A percentile compares a stretch with the other conserved stretches of the same genome.
phyloP scores from a whole-genome alignment of 2,113 vertebrate genomes.

The Sebastes fasciatus region DNA sequence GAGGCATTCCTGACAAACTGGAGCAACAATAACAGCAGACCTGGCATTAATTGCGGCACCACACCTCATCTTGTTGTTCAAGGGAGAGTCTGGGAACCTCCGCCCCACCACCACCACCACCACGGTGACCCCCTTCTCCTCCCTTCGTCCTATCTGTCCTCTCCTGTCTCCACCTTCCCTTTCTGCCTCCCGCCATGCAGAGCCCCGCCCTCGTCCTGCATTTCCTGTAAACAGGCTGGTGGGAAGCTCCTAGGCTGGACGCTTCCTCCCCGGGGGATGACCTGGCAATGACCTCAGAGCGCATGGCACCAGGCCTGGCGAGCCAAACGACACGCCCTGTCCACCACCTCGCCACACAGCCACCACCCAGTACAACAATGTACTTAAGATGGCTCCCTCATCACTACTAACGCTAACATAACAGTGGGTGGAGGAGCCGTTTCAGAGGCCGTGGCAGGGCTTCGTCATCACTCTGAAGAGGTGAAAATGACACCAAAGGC shows the following conservation, averaged over 20 bases:
- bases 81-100: conserved; percentile 74
- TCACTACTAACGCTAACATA: conserved; percentile 69
- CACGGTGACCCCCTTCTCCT: conserved; percentile 63
- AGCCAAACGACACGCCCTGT: conserved; percentile 83
- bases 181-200: conserved; percentile 47
- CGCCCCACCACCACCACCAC: conserved; percentile 37
- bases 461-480: conserved; percentile 56
- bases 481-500: conserved; percentile 25
- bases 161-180: conserved; percentile 60
- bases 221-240: conserved; percentile 94
- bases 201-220: conserved; percentile 86
- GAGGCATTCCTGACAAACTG: conserved; percentile 25
- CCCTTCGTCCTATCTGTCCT: conserved; percentile 69
- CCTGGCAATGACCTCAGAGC: conserved; percentile 88
- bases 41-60: conserved; percentile 73
- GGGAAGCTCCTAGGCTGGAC: conserved; percentile 82
- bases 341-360: conserved; percentile 69
- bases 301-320: conserved; percentile 81
- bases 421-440: conserved; percentile 63
- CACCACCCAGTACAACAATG: conserved; percentile 79
- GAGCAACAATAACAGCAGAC: conserved; percentile 69
- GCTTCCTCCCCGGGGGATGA: conserved; percentile 90
- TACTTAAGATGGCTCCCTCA: conserved; percentile 76
- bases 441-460: conserved; percentile 53
- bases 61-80: conserved; percentile 81